Percentiles rank a stretch among this genome's conserved stretches.
These are phyloP conservation scores for Ciconia nigra DNA, from an alignment of 2,797 vertebrate species.

Conservation along the genomic window DNA sequence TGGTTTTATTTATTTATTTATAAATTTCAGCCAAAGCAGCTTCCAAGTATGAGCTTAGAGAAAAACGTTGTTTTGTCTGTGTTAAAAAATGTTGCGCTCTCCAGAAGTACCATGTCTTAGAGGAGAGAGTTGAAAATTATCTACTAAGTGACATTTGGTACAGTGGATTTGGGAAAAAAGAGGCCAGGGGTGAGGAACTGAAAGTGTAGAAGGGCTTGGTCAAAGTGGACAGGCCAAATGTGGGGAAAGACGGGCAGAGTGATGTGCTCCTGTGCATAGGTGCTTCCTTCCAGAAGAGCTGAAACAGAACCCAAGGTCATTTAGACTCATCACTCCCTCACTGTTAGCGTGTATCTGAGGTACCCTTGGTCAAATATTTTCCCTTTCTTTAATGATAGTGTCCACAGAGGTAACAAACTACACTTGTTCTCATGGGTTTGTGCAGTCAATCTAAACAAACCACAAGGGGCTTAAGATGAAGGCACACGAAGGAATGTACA, in stretches of 20 bases:
- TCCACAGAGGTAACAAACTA: not conserved
- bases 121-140: not conserved
- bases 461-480: not conserved
- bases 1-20: constrained; percentile 13
- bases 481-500: not conserved
- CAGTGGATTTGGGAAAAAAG: not conserved
- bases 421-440: not conserved
- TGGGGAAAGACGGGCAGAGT: not conserved
- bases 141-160: not conserved
- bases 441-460: not conserved
- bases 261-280: not conserved
- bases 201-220: not conserved
- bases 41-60: constrained; percentile 32
- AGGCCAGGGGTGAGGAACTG: not conserved
- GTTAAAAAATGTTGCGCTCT: not conserved
- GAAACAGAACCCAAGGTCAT: not conserved
- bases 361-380: not conserved
- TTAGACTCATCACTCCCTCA: not conserved
- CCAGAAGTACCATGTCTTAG: not conserved
- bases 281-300: not conserved
- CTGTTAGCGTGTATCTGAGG: not conserved
- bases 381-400: not conserved
- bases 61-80: constrained; percentile 38
- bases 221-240: not conserved
- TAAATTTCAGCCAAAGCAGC: not conserved